Evolutionary conservation across 2,888 invertebrate genomes (phyloP).

Genomic region (Clepsis dumicolana): DNA sequence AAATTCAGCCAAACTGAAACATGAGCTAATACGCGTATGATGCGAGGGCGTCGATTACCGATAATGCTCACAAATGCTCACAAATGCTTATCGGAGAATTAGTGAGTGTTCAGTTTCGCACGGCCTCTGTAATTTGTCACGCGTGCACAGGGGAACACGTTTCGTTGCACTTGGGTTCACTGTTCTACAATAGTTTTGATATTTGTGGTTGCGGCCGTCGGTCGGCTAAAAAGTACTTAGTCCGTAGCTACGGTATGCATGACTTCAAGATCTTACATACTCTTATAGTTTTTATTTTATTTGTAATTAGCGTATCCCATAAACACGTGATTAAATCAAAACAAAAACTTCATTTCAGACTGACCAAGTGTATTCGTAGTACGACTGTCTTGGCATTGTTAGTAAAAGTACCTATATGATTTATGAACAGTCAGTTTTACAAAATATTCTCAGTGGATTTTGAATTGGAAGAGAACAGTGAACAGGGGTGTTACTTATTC

Average conservation of each 20-base stretch:
- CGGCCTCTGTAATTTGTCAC: conserved; percentile 73
- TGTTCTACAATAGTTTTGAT: conserved; percentile 41
- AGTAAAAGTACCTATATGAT: no score
- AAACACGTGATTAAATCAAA: no score
- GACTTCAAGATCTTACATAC: no score
- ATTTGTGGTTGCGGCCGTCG: background rate
- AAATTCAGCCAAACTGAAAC: conserved; percentile 35
- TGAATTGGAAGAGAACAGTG: no score
- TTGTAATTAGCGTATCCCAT: no score
- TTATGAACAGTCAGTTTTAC: no score
- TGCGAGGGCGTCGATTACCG: conserved; percentile 55
- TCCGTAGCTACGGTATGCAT: background rate
- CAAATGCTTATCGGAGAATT: conserved; percentile 49
- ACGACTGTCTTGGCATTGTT: no score
- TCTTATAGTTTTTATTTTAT: no score
- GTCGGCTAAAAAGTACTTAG: background rate
- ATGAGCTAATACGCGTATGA: conserved; percentile 33
- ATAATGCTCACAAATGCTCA: conserved; percentile 20
- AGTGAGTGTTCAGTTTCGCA: conserved; percentile 72
- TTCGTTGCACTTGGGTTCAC: conserved; percentile 58
- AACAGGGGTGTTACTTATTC: no score
- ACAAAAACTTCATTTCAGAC: no score
- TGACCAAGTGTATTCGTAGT: no score
- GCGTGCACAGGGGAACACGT: conserved; percentile 65
- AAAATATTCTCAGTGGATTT: no score